Base-by-base conservation (phyloP, 2,888 invertebrate species). In the Lasioglossum figueresi region DNA sequence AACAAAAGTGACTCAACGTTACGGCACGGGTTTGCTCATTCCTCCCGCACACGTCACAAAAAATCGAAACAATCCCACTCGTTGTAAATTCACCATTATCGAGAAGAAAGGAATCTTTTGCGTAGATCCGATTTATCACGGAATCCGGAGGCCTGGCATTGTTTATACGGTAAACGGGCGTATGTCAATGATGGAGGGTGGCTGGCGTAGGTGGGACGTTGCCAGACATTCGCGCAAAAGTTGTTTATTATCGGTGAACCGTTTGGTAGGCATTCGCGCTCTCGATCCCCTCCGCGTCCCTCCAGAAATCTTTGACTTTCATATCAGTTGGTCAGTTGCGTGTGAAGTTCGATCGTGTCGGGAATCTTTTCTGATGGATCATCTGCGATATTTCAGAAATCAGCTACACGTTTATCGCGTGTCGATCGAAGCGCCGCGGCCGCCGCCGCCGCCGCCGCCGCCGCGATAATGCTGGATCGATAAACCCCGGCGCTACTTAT, bases 241-340 rank as follows among this genome's bases (percentile, higher is more conserved):
- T 87, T 90, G 91, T 91, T 91, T 91, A 91, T 91, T 91, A 91
- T 91, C 91, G 86, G 90, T 91, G 84, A 68, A 91, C 88, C 88
- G 63, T 89, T 84, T 68, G 80, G 80, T 77, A 83, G 76, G 74
- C 85, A 81, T 76, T 76, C 78, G 45, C 78, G 52, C 45, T 76
- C 63, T 70, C 34, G 68, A 52, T 75, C 83, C 72, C 81, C 82
- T 75, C 72, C 68, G 68, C 19, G 43, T 70, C 37, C 34, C 66
- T 63, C 73, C 56, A 84, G 52, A 73, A 84, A 82, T 81, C 78
- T 84, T 82, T 45, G 88, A 85, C 85, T 86, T 81, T 83, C 85
- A 43, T 90, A 90, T 89, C 90, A 88, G 88, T 91, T 75, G 77
- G 74, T 72, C 79, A 79, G 82, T 82, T 80, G 82, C 48, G 79